phyloP scores from a whole-genome alignment of 2,113 vertebrate genomes.

The Crypturellus undulatus region DNA sequence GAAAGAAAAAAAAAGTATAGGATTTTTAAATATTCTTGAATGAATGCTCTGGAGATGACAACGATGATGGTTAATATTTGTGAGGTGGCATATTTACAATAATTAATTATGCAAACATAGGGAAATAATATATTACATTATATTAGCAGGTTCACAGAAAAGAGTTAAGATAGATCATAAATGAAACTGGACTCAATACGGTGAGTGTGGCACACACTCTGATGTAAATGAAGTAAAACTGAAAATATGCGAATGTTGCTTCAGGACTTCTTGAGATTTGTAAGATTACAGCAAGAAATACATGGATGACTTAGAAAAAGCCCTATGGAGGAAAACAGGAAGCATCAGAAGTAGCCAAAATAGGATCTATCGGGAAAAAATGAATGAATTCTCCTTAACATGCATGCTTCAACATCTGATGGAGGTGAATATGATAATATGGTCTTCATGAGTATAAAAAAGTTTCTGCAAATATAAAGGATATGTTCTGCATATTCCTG shows the following conservation, averaged over 20 bases:
- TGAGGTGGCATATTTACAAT: neutral
- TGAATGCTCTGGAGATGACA: neutral
- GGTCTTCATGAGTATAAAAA: neutral
- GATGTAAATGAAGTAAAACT: neutral
- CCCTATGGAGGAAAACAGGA: neutral
- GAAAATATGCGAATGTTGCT: neutral
- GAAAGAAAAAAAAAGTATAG: neutral
- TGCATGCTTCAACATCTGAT: neutral
- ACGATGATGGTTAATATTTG: neutral
- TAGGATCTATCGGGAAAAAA: neutral
- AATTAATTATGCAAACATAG: neutral
- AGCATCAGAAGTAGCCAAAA: neutral
- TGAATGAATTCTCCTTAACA: accelerated
- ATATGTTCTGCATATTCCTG: neutral
- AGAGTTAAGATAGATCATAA: neutral
- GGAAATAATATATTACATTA: neutral
- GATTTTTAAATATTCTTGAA: neutral
- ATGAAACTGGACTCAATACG: neutral
- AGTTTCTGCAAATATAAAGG: neutral
- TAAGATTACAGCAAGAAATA: neutral
- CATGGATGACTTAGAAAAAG: neutral
- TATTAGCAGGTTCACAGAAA: neutral
- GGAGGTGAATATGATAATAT: neutral
- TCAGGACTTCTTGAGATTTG: neutral
- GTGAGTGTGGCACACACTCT: accelerated